phyloP scores from a whole-genome alignment of 2,888 invertebrate species.

The Aphrophora alni region DNA sequence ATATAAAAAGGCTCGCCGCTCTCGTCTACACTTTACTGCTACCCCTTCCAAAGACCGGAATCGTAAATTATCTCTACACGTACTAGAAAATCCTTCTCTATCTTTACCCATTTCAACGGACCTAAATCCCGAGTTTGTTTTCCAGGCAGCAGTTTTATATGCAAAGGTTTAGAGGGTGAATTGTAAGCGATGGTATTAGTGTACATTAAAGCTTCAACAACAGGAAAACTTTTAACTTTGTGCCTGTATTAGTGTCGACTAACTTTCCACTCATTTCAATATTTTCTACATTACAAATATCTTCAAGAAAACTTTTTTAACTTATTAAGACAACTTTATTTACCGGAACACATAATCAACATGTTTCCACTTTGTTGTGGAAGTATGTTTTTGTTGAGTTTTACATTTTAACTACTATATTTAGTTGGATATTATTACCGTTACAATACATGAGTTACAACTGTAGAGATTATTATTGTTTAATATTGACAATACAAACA shows the following conservation, averaged over 20 bases:
- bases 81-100: not conserved
- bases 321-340: no score
- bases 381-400: no score
- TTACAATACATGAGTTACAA: no score
- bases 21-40: not conserved
- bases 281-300: not conserved
- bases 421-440: no score
- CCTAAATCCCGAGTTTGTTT: not conserved
- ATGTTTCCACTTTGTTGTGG: no score
- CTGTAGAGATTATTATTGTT: no score
- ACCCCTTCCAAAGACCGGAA: not conserved
- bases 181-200: not conserved
- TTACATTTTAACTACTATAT: no score
- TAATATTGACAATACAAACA: no score
- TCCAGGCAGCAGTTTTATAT: not conserved
- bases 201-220: not conserved
- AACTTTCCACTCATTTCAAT: not conserved
- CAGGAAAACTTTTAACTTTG: not conserved
- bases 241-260: not conserved
- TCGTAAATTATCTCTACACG: constrained; percentile 9
- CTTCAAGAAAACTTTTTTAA: not conserved
- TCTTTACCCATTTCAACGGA: not conserved
- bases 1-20: not conserved
- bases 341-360: no score
- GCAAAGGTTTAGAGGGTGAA: not conserved